These are phyloP conservation scores for Muscicapa adusta DNA, from an alignment of 2,113 vertebrate genomes.

Conservation along the genomic window DNA sequence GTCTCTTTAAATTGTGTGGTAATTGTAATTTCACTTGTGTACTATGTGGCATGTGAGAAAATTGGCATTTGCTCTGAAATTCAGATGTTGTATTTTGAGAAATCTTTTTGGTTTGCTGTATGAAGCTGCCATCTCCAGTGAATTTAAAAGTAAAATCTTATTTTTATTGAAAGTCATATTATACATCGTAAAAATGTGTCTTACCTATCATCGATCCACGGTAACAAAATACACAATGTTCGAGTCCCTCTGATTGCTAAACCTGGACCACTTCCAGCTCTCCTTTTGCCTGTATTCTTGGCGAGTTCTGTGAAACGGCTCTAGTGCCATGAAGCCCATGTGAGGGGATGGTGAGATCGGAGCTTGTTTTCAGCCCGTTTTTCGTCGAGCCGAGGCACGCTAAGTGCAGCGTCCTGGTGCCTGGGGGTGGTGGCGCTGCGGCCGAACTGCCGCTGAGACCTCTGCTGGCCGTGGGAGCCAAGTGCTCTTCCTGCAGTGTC, in stretches of 20 bases:
- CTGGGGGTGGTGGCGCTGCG: not conserved
- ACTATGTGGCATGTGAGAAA: rapidly evolving
- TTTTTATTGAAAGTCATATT: not conserved
- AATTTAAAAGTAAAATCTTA: not conserved
- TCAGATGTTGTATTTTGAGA: not conserved
- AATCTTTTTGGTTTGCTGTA: not conserved
- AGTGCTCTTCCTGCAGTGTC: not conserved
- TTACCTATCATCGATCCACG: not conserved
- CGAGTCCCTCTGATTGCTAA: not conserved
- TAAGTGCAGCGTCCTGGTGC: too few relatives aligned
- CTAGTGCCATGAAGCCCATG: not conserved
- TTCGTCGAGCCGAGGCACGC: too few relatives aligned
- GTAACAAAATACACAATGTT: not conserved
- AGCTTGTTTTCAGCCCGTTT: too few relatives aligned
- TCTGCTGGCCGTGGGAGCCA: not conserved
- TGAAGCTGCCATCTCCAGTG: not conserved
- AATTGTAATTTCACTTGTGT: not conserved
- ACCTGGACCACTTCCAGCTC: not conserved
- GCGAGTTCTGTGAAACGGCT: not conserved
- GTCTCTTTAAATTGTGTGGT: not conserved
- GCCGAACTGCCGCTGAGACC: not conserved
- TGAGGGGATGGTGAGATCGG: not conserved
- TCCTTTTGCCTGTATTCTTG: not conserved
- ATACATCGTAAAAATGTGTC: not conserved
- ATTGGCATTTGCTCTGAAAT: not conserved